Conservation (phyloP, 2,113 vertebrate genomes). For the Poecilia latipinna region DNA sequence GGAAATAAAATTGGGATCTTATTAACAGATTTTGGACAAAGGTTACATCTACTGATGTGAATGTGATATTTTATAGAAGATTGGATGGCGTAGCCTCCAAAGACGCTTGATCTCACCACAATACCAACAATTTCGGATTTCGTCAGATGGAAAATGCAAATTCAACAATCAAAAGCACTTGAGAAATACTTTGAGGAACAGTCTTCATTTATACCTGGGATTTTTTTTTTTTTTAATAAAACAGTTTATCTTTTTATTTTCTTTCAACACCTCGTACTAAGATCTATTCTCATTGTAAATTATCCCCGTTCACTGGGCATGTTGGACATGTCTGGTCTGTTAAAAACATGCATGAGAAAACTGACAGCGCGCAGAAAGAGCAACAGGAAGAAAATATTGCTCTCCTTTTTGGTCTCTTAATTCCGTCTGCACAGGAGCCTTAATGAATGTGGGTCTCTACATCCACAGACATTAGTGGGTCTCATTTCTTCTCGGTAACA, state of each 20-base stretch:
- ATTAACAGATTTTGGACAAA: no score
- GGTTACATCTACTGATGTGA: no score
- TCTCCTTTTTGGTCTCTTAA: slow-evolving; percentile 28
- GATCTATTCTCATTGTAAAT: not conserved
- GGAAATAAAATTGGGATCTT: not conserved
- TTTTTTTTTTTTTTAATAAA: not conserved
- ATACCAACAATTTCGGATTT: slow-evolving; percentile 6
- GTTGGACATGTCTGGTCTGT: not conserved
- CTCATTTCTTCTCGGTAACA: slow-evolving; percentile 52
- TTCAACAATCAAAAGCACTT: not conserved
- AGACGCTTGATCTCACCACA: not conserved
- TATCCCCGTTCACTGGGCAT: not conserved
- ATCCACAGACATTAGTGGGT: slow-evolving; percentile 46
- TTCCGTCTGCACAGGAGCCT: slow-evolving; percentile 19
- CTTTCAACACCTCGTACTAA: not conserved
- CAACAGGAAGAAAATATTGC: slow-evolving; percentile 2
- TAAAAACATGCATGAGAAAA: not conserved
- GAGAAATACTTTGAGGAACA: slow-evolving; percentile 1
- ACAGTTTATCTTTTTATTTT: not conserved
- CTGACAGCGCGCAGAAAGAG: slow-evolving; percentile 7
- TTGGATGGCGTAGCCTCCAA: not conserved
- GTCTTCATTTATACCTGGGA: not conserved
- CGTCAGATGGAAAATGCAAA: not conserved
- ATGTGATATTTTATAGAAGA: no score
- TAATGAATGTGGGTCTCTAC: slow-evolving; percentile 21